A percentile compares a stretch with the other conserved stretches of the same genome.
Conservation (phyloP, 1,140 invertebrate species). For the Dufourea novaeangliae region DNA sequence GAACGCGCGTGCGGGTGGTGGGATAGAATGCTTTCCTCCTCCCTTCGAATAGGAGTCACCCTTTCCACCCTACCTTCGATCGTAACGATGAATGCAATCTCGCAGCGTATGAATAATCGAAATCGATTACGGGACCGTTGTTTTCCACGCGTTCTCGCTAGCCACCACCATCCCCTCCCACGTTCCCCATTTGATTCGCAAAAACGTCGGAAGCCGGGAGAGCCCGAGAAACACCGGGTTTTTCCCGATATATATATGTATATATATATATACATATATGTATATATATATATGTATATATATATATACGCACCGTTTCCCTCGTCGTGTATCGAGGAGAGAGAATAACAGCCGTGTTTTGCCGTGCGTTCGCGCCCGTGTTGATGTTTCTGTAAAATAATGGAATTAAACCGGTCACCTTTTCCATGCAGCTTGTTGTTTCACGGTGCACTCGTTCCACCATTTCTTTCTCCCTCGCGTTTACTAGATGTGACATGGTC, state of each 20-base stretch:
- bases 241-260: neutral
- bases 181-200: neutral
- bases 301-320: no score
- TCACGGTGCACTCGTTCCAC: constrained; percentile 27
- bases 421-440: constrained; percentile 24
- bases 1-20: neutral
- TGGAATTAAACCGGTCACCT: constrained; percentile 31
- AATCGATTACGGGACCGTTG: constrained; percentile 28
- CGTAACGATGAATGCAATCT: constrained; percentile 7
- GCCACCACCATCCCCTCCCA: no score
- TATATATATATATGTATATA: no score
- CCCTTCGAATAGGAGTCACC: no score
- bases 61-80: neutral
- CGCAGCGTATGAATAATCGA: constrained; percentile 36
- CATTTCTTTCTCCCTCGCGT: neutral
- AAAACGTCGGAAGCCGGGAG: neutral
- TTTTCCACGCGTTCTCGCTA: constrained; percentile 12
- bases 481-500: no score
- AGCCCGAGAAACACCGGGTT: neutral
- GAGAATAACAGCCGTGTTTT: constrained; percentile 12
- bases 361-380: neutral
- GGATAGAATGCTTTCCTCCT: neutral
- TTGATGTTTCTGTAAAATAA: constrained; percentile 39
- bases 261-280: no score
- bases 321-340: neutral